A percentile compares a stretch with the other conserved stretches of the same genome.
These are phyloP conservation scores for Piprites chloris DNA, from an alignment of 2,113 vertebrate genomes.

Conservation along the genomic window DNA sequence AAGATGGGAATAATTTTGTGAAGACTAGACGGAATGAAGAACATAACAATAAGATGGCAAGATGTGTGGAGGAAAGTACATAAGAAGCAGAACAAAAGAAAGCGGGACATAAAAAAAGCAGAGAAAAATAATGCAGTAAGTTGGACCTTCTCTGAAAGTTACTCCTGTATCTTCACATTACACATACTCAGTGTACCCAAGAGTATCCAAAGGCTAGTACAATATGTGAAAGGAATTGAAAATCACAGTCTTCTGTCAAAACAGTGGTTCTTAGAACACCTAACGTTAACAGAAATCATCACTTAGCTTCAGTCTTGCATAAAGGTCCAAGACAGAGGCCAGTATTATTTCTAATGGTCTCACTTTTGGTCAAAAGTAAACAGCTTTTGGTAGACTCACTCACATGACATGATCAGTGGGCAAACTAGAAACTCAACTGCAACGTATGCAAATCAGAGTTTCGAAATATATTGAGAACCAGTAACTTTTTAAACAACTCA, in stretches of 20 bases:
- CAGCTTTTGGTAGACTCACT: neutral
- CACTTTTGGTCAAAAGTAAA: neutral
- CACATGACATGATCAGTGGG: neutral
- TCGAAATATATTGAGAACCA: neutral
- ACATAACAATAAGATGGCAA: neutral
- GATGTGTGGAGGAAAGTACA: neutral
- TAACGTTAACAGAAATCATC: neutral
- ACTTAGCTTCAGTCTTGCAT: neutral
- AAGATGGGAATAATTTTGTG: neutral
- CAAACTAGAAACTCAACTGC: neutral
- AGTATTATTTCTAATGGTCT: neutral
- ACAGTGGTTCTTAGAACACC: neutral
- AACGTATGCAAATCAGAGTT: neutral
- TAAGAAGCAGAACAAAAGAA: neutral
- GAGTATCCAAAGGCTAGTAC: neutral
- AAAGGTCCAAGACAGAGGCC: neutral
- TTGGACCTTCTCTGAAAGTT: neutral
- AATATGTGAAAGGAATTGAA: neutral
- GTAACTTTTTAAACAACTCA: neutral
- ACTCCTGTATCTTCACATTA: neutral
- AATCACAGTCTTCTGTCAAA: neutral
- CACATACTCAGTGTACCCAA: accelerated
- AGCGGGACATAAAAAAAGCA: neutral
- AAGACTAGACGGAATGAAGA: neutral
- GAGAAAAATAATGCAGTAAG: neutral